Conservation (phyloP, 1,140 invertebrate species). For the Coptotermes formosanus region DNA sequence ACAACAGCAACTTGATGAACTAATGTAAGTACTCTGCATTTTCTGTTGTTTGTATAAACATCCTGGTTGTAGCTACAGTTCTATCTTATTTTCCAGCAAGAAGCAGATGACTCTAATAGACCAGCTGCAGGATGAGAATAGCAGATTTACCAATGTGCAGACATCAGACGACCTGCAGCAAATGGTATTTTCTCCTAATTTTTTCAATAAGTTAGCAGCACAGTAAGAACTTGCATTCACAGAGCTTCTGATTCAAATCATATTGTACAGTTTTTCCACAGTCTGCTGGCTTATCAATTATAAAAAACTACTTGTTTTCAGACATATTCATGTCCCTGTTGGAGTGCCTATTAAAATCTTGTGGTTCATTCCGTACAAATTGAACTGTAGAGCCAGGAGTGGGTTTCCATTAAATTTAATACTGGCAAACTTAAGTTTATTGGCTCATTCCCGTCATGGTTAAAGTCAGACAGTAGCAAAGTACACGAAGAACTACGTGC, state of each 20-base stretch:
- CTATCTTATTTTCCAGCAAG: slow-evolving; percentile 39
- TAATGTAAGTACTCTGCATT: slow-evolving; percentile 43
- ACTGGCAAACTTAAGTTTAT: too few relatives aligned
- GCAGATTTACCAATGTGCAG: slow-evolving; percentile 44
- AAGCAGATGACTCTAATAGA: slow-evolving; percentile 46
- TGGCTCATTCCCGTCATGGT: too few relatives aligned
- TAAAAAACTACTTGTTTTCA: not conserved
- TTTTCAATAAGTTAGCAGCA: not conserved
- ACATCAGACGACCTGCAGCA: slow-evolving; percentile 46
- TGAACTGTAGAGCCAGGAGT: too few relatives aligned
- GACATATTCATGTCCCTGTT: too few relatives aligned
- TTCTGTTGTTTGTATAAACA: slow-evolving; percentile 22
- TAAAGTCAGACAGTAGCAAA: too few relatives aligned
- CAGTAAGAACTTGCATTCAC: not conserved
- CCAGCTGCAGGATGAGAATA: slow-evolving; percentile 48
- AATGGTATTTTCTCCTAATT: slow-evolving; percentile 34
- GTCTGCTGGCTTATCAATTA: not conserved
- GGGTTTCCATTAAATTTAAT: too few relatives aligned
- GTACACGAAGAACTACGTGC: too few relatives aligned
- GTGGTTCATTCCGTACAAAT: too few relatives aligned
- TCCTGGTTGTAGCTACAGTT: slow-evolving; percentile 24
- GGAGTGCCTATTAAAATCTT: too few relatives aligned
- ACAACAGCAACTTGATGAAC: slow-evolving; percentile 45
- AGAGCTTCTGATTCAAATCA: too few relatives aligned
- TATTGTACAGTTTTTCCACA: not conserved